Evolutionary conservation across 2,888 invertebrate genomes (phyloP).

Genomic region (Eretmocerus hayati): DNA sequence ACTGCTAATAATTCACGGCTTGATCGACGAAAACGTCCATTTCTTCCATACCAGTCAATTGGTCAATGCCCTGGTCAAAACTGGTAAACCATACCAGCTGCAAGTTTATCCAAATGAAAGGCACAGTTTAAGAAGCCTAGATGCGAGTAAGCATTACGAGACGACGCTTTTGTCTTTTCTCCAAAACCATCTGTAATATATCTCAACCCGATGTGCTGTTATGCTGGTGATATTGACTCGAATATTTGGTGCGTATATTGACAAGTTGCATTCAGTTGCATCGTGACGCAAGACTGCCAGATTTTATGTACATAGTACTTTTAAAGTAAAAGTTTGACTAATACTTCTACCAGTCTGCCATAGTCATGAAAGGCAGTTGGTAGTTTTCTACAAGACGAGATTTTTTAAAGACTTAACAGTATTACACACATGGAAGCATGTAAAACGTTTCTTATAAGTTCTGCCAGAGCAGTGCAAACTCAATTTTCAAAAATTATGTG

Average conservation of each 20-base stretch:
- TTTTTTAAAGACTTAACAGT: slow-evolving; percentile 24
- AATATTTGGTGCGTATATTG: neutral
- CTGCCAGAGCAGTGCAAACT: slow-evolving; percentile 14
- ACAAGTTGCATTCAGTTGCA: slow-evolving; percentile 11
- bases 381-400: slow-evolving; percentile 21
- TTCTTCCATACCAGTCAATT: slow-evolving; percentile 92
- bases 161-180: slow-evolving; percentile 88
- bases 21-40: slow-evolving; percentile 98
- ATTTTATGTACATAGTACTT: slow-evolving; percentile 32
- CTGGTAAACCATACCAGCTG: slow-evolving; percentile 93
- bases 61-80: slow-evolving; percentile 79
- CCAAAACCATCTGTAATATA: slow-evolving; percentile 63
- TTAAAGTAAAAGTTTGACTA: slow-evolving; percentile 15
- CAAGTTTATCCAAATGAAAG: slow-evolving; percentile 96
- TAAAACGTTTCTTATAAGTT: slow-evolving; percentile 17
- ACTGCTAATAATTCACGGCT: slow-evolving; percentile 89
- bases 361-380: slow-evolving; percentile 6
- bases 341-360: slow-evolving; percentile 10
- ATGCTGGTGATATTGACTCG: neutral
- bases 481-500: slow-evolving; percentile 9
- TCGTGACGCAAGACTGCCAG: slow-evolving; percentile 33
- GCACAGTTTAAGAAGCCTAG: slow-evolving; percentile 88
- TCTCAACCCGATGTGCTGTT: neutral
- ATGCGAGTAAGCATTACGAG: slow-evolving; percentile 95
- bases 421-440: slow-evolving; percentile 16